Percentiles rank a stretch among this genome's conserved stretches.
phyloP scores from a whole-genome alignment of 2,113 vertebrate species.

The Thermophis baileyi region DNA sequence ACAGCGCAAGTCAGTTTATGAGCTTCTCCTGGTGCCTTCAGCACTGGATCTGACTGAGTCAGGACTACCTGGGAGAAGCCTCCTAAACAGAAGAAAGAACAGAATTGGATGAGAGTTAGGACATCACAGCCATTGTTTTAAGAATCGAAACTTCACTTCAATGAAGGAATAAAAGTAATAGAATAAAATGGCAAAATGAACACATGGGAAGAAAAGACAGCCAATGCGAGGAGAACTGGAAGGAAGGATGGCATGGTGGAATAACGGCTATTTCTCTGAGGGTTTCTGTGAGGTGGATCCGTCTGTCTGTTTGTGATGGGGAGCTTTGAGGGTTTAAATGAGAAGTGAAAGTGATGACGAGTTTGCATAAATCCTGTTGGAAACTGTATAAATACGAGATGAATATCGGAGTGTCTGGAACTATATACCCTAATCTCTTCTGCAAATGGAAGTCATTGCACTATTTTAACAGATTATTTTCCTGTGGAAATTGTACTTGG shows the following conservation, averaged over 20 bases:
- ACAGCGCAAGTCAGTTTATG: constrained; percentile 10
- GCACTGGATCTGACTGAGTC: not conserved
- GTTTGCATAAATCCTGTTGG: not conserved
- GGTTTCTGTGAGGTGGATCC: not conserved
- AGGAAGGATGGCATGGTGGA: not conserved
- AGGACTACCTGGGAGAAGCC: not conserved
- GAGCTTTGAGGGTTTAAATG: not conserved
- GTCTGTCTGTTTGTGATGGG: not conserved
- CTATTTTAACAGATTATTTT: too few species aligned
- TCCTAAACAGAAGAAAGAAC: not conserved
- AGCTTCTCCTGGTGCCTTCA: not conserved
- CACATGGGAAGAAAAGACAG: not conserved
- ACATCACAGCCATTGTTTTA: not conserved
- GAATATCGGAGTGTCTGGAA: not conserved
- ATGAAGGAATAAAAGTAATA: not conserved
- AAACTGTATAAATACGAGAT: not conserved
- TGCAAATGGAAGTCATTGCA: not conserved
- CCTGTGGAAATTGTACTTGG: too few species aligned
- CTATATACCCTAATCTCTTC: not conserved
- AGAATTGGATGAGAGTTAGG: not conserved
- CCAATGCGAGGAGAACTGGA: not conserved
- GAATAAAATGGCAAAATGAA: not conserved
- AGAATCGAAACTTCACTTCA: not conserved
- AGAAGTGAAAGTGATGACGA: not conserved
- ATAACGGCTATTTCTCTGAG: not conserved